Evolutionary conservation across 1,140 invertebrate species (phyloP).

Genomic region (Scaptomyza pallida): DNA sequence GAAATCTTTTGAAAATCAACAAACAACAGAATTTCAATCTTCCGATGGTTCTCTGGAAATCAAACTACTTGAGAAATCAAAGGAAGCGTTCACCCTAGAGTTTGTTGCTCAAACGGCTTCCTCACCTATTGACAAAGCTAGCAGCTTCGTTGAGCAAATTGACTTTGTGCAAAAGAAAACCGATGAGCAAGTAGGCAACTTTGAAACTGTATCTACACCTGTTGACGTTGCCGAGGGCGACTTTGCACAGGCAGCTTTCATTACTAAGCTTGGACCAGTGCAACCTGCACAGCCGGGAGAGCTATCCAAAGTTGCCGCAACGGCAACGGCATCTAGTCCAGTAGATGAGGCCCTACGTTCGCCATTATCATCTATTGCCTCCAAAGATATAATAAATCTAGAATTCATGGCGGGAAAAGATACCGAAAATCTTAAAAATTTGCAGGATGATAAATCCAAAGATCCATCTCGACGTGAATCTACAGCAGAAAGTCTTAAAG

Average conservation of each 20-base stretch:
- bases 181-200: neutral
- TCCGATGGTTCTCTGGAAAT: neutral
- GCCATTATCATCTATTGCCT: neutral
- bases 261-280: neutral
- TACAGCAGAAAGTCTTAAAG: slow-evolving; percentile 18
- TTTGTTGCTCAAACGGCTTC: slow-evolving; percentile 26
- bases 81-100: neutral
- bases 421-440: slow-evolving; percentile 7
- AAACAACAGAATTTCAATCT: neutral
- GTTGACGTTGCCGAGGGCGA: slow-evolving; percentile 31
- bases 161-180: neutral
- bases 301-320: slow-evolving; percentile 10
- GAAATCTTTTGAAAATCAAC: neutral
- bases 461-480: slow-evolving; percentile 22
- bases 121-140: slow-evolving; percentile 25
- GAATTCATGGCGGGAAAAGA: too few relatives aligned
- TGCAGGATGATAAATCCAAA: slow-evolving; percentile 23
- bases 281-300: slow-evolving; percentile 34
- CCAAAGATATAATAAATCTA: too few relatives aligned
- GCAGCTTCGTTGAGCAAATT: neutral
- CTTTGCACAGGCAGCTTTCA: neutral
- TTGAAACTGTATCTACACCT: slow-evolving; percentile 24
- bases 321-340: slow-evolving; percentile 15
- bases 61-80: neutral
- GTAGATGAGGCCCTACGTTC: slow-evolving; percentile 56